These are phyloP conservation scores for Subacronicta megacephala DNA, from an alignment of 2,888 invertebrate species.

Conservation along the genomic window DNA sequence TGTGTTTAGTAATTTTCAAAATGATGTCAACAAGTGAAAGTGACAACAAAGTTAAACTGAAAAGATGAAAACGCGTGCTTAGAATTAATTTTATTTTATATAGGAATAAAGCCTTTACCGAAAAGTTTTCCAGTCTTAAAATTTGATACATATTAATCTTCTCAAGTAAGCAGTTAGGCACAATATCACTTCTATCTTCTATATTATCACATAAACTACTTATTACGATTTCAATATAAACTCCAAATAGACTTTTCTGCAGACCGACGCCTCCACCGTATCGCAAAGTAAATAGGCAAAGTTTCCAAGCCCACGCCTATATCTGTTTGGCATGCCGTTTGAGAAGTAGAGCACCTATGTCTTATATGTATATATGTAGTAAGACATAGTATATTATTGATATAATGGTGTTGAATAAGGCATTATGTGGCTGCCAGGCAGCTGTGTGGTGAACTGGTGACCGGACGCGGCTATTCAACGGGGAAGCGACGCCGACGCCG, in stretches of 20 bases:
- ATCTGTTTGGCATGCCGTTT: slow-evolving; percentile 15
- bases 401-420: slow-evolving; percentile 42
- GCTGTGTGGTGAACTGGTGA: slow-evolving; percentile 37
- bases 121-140: too few species aligned
- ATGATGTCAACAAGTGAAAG: neutral
- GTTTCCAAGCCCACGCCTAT: slow-evolving; percentile 43
- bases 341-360: slow-evolving; percentile 10
- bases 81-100: too few species aligned
- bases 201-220: too few species aligned
- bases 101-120: too few species aligned
- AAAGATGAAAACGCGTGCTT: too few species aligned
- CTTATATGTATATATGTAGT: too few species aligned
- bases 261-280: slow-evolving; percentile 16
- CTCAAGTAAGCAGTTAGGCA: too few species aligned
- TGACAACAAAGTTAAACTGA: too few species aligned
- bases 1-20: too few species aligned
- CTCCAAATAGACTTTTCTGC: neutral
- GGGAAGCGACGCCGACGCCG: slow-evolving; percentile 23
- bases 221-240: neutral
- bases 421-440: slow-evolving; percentile 42
- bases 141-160: too few species aligned
- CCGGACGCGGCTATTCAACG: slow-evolving; percentile 48
- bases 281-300: slow-evolving; percentile 41
- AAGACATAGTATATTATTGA: slow-evolving; percentile 4
- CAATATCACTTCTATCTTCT: too few species aligned